Evolutionary conservation across 2,797 vertebrate species (phyloP).

Genomic region (Phyllotis vaccarum): DNA sequence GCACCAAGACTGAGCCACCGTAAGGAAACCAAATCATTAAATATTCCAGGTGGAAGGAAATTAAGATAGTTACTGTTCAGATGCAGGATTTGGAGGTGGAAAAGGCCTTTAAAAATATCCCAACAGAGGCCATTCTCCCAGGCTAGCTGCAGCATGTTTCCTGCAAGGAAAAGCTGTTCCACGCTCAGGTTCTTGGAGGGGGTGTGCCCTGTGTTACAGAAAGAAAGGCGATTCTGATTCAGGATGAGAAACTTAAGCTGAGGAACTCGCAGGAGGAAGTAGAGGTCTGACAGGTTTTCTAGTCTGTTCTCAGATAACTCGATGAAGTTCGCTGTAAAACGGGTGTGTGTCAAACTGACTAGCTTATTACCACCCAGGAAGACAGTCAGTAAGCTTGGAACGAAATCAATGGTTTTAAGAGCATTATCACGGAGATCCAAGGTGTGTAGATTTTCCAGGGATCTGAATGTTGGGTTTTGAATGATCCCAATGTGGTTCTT

Average conservation of each 20-base stretch:
- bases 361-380: slow-evolving; percentile 90
- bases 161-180: slow-evolving; percentile 86
- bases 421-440: slow-evolving; percentile 92
- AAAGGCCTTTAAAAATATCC: slow-evolving; percentile 87
- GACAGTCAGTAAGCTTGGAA: slow-evolving; percentile 85
- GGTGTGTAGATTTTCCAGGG: slow-evolving; percentile 84
- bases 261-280: slow-evolving; percentile 85
- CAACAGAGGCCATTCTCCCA: slow-evolving; percentile 87
- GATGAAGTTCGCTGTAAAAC: slow-evolving; percentile 77
- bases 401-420: slow-evolving; percentile 85
- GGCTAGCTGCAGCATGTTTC: slow-evolving; percentile 89
- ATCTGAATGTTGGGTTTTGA: slow-evolving; percentile 85
- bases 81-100: slow-evolving; percentile 84
- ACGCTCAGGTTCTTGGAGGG: slow-evolving; percentile 83
- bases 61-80: slow-evolving; percentile 90
- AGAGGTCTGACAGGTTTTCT: slow-evolving; percentile 87
- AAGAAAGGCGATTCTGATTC: slow-evolving; percentile 89
- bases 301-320: slow-evolving; percentile 90
- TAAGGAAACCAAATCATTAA: slow-evolving; percentile 89
- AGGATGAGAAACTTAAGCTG: slow-evolving; percentile 84
- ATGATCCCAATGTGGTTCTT: slow-evolving; percentile 92
- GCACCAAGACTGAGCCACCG: slow-evolving; percentile 88
- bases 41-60: slow-evolving; percentile 89
- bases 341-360: neutral
- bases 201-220: slow-evolving; percentile 81